Percentiles rank a stretch among this genome's conserved stretches.
These are phyloP conservation scores for Mythimna vitellina DNA, from an alignment of 2,888 invertebrate genomes.

Conservation along the genomic window DNA sequence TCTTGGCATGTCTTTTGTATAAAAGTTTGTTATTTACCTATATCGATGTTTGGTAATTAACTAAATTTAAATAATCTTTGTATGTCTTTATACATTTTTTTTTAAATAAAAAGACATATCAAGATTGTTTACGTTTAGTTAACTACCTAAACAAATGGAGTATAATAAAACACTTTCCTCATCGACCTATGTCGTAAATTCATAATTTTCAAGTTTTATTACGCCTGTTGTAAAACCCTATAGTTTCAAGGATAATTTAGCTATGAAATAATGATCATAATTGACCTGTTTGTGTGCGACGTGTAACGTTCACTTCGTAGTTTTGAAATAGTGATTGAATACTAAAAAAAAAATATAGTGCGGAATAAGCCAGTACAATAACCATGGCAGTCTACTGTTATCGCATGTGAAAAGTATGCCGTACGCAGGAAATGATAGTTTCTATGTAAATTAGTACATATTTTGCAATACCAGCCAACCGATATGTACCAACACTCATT, in stretches of 20 bases:
- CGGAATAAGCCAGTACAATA: constrained; percentile 41
- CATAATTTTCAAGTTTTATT: constrained; percentile 20
- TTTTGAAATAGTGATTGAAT: constrained; percentile 33
- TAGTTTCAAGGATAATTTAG: constrained; percentile 39
- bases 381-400: constrained; percentile 65
- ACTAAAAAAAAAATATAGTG: constrained; percentile 42
- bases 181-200: neutral
- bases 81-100: too few relatives aligned
- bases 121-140: too few relatives aligned
- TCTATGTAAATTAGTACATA: constrained; percentile 77
- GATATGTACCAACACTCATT: constrained; percentile 55
- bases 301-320: constrained; percentile 37
- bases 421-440: constrained; percentile 84
- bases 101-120: too few relatives aligned
- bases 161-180: constrained; percentile 18
- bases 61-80: too few relatives aligned
- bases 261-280: constrained; percentile 42
- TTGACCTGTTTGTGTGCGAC: constrained; percentile 42
- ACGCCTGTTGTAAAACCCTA: constrained; percentile 30
- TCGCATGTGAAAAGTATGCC: constrained; percentile 81
- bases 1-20: too few relatives aligned
- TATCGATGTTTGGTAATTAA: too few relatives aligned
- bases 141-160: too few relatives aligned
- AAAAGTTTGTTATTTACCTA: too few relatives aligned
- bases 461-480: constrained; percentile 63